These are phyloP conservation scores for Invenusta paracnida DNA, from an alignment of 2,888 invertebrate species.

Conservation along the genomic window DNA sequence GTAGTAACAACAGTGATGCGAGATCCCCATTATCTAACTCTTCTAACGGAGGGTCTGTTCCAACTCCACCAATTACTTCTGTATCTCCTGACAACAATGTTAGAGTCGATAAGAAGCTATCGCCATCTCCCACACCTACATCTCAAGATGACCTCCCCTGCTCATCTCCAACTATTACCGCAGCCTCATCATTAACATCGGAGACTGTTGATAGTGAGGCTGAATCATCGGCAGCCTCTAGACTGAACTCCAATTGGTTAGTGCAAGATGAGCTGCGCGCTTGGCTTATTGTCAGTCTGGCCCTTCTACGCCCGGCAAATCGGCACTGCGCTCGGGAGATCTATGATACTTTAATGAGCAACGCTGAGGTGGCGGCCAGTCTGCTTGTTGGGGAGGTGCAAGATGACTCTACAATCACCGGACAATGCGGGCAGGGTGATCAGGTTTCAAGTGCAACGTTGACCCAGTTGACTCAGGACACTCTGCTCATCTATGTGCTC, in stretches of 20 bases:
- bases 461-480: background rate
- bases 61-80: no score
- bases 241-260: background rate
- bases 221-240: no score
- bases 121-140: background rate
- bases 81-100: no score
- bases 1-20: background rate
- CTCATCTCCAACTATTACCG: background rate
- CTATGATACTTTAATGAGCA: background rate
- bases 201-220: background rate
- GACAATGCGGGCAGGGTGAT: no score
- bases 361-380: background rate
- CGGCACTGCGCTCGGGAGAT: background rate
- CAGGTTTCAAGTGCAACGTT: no score
- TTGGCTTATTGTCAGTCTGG: background rate
- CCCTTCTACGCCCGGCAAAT: background rate
- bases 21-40: background rate
- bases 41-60: background rate
- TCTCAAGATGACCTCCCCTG: background rate
- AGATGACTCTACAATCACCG: no score
- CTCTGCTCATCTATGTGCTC: background rate
- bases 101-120: background rate
- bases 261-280: background rate
- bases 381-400: background rate
- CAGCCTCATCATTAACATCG: no score